Evolutionary conservation across 1,140 invertebrate species (phyloP), one percentile per base, ranked within the genome.

Genomic region (Cardiocondyla obscurior): DNA sequence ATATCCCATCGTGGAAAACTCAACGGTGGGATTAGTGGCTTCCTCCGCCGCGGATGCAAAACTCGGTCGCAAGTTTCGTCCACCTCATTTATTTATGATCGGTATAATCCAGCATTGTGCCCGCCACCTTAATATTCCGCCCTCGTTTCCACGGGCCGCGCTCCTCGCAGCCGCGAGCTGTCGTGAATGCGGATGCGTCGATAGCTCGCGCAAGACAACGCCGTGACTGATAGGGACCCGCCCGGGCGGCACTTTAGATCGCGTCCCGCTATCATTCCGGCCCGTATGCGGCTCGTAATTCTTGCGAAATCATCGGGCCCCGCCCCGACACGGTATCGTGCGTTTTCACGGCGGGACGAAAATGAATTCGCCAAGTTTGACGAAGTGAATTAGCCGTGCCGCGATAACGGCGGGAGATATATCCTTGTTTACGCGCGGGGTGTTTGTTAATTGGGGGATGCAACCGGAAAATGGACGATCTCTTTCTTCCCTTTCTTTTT

Each of bases 1-100:
- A 79, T 79, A 79, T 79, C 74, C 74, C 60, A 79, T 79, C 74
- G 74, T 79, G 58, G 74, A 79, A 79, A 79, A 79, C 74, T 79
- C 74, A 62, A 79, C 67, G 62, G 74, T 67, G 62, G 62, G 74
- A 79, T 79, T 79, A 79, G 74, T 79, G 74, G 74, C 46, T 79
- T 62, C 62, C 62, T 79, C 74, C 74, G 14, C 44, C 44, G 5
- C 44, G 74, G 74, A 79, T 79, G 74, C 62, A 79, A 79, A 79
- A 79, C 74, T 67, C 74, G 62, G 74, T 79, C 74, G 74, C 74
- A 79, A 67, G 62, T 79, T 79, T 79, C 74, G 74, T 79, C 74
- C 74, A 67, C 46, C 46, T 79, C 74, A 79, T 79, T 79, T 79
- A 79, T 79, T 79, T 64, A 79, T 79, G 74, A 79, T 79, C 46